Conservation (phyloP, 1,140 invertebrate species). For the Choristoneura fumiferana region DNA sequence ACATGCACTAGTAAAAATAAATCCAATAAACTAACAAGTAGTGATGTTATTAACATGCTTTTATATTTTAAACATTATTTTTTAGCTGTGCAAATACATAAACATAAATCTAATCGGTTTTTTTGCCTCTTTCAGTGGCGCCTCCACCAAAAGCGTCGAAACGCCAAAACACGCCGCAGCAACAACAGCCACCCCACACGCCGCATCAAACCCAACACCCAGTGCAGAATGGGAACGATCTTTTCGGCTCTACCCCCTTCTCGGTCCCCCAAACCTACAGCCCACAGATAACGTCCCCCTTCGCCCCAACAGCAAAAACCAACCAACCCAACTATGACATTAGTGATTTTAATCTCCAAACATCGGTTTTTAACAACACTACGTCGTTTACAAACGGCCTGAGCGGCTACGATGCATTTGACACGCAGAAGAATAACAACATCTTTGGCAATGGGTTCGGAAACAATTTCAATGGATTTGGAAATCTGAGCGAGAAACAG, state of each 20-base stretch:
- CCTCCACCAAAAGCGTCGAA: slow-evolving; percentile 87
- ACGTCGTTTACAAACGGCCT: slow-evolving; percentile 63
- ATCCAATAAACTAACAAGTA: no score
- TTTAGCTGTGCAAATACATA: no score
- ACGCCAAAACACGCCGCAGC: slow-evolving; percentile 74
- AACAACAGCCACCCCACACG: slow-evolving; percentile 76
- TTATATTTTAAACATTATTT: no score
- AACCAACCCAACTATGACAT: slow-evolving; percentile 73
- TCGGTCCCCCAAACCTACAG: slow-evolving; percentile 39
- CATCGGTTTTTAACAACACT: slow-evolving; percentile 60
- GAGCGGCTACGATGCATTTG: slow-evolving; percentile 83
- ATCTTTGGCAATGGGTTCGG: slow-evolving; percentile 70
- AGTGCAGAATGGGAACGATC: slow-evolving; percentile 79
- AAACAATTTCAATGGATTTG: slow-evolving; percentile 66
- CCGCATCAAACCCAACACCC: slow-evolving; percentile 65
- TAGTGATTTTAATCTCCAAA: slow-evolving; percentile 69
- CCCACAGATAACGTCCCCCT: slow-evolving; percentile 26
- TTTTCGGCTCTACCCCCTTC: slow-evolving; percentile 85
- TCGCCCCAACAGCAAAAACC: slow-evolving; percentile 23
- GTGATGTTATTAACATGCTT: no score
- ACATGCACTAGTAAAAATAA: no score
- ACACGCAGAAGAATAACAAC: slow-evolving; percentile 84
- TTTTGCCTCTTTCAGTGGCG: slow-evolving; percentile 80
- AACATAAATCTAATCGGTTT: slow-evolving; percentile 21
- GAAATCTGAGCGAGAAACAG: slow-evolving; percentile 71